Base-by-base conservation (phyloP, 2,797 vertebrate species). In the Neosilurus hyrtlii region DNA sequence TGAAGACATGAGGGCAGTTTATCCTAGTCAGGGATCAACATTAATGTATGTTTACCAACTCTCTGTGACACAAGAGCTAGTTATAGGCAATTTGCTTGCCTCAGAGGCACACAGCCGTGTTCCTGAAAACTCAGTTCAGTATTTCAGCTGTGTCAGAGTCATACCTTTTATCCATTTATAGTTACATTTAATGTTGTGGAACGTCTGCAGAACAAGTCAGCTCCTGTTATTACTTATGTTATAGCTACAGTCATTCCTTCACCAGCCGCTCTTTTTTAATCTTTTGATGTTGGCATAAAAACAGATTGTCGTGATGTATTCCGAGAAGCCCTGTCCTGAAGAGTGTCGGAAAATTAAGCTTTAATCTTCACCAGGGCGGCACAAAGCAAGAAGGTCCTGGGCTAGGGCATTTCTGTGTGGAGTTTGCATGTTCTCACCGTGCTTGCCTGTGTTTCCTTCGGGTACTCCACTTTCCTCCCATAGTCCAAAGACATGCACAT, bases 1-100 rank as follows among this genome's bases (percentile, higher is more conserved):
- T 35, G 24, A 56, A 54, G 37, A 62, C 43, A 52, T 80, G 72
- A 70, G 24, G 30, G 54, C 77, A 72, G 30, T 16, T 56, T 37
- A 52, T 56, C 59, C 12, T 22, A 43, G 49, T 65, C 83, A 75
- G 78, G 78, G 57, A 80, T 73, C 78, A 65, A 9, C 15, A 7
- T 20, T 74, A 80, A 72, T 59, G 20, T 16, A 63, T 73, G 70
- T 72, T 81, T 72, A 81, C 20, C 1, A 26, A 30, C 57, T 63
- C 11, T 30, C 43, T 51, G 9, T 43, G 51, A 71, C 66, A 80
- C 22, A 24, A 70, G 20, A 43, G 65, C 35, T 67, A 68, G 30
- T 51, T 68, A 65, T 30, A 35, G 26, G 12, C 18, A 26, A 78
- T 63, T 63, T 78, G n/a, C n/a, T 78, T 63, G 43, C 59, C 18